Conservation (phyloP, 2,797 vertebrate species). For the Enteromius fasciolatus region DNA sequence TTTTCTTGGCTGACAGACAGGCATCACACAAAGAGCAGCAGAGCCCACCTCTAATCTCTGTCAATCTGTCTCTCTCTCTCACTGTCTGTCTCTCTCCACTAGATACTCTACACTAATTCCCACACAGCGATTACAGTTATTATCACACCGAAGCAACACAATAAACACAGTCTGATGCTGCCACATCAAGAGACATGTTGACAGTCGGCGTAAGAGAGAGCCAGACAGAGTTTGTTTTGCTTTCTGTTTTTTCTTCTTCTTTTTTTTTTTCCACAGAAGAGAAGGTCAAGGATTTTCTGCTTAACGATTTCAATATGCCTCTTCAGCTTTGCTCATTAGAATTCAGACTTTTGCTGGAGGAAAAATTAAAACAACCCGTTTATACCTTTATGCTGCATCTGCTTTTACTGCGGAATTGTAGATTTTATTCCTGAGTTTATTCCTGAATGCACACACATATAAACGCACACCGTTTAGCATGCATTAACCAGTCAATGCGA, state of each 20-base stretch:
- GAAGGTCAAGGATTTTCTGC: slow-evolving; percentile 36
- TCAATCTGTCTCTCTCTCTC: slow-evolving; percentile 52
- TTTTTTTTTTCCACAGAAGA: slow-evolving; percentile 14
- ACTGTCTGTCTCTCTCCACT: slow-evolving; percentile 37
- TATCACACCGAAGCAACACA: slow-evolving; percentile 50
- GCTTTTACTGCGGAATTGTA: background rate
- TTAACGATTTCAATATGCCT: slow-evolving; percentile 59
- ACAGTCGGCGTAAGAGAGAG: slow-evolving; percentile 43
- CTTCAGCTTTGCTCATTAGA: slow-evolving; percentile 57
- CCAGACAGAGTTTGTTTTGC: slow-evolving; percentile 45
- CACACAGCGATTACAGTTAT: slow-evolving; percentile 49
- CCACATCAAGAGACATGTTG: slow-evolving; percentile 44
- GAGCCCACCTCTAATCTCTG: slow-evolving; percentile 60
- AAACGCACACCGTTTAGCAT: too few species aligned
- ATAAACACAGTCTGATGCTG: slow-evolving; percentile 51
- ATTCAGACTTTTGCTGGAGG: slow-evolving; percentile 44
- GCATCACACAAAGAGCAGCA: slow-evolving; percentile 56
- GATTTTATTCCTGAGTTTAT: background rate
- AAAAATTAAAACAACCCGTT: slow-evolving; percentile 23
- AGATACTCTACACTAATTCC: slow-evolving; percentile 54
- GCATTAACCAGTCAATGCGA: too few species aligned
- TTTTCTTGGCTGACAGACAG: slow-evolving; percentile 57
- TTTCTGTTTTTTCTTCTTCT: slow-evolving; percentile 7
- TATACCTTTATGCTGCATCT: slow-evolving; percentile 17
- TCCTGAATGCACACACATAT: background rate